These are phyloP conservation scores for Desmophyllum pertusum DNA, from an alignment of 92 coral and sea anemone genomes.

Conservation along the genomic window DNA sequence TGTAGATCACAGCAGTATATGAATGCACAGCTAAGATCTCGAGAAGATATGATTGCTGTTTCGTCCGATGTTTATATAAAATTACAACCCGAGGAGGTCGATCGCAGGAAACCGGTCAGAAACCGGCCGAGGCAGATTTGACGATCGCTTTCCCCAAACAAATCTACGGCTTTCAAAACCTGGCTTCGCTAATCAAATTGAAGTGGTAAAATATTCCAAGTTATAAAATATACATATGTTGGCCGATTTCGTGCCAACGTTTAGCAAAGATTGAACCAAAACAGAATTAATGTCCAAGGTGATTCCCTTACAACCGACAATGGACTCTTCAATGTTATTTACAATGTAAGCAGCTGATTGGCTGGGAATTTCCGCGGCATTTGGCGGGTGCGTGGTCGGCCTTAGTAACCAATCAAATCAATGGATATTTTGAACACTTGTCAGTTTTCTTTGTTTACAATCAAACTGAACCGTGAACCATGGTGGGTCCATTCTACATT, in stretches of 20 bases:
- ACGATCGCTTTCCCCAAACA: background rate
- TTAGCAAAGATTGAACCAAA: background rate
- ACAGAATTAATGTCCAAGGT: background rate
- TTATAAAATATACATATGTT: constrained; percentile 12
- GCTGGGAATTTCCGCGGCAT: background rate
- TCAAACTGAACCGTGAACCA: no score
- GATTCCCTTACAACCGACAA: constrained; percentile 1
- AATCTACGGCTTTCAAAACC: no score
- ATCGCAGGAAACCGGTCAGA: background rate
- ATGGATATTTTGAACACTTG: background rate
- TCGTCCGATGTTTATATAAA: background rate
- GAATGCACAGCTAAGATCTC: background rate
- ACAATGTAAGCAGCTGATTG: background rate
- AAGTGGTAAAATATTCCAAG: no score
- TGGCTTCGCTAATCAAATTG: no score
- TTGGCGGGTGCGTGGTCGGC: background rate
- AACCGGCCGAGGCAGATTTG: background rate
- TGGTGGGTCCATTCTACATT: no score
- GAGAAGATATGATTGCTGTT: background rate
- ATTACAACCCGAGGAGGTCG: background rate
- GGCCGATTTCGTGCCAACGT: background rate
- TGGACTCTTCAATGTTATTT: no score
- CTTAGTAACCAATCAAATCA: constrained; percentile 4
- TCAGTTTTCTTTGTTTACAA: background rate
- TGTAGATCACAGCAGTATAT: background rate